Conservation (phyloP, 30 jellyfish, hydroid and myxozoan genomes). For the Nemopilema nomurai region DNA sequence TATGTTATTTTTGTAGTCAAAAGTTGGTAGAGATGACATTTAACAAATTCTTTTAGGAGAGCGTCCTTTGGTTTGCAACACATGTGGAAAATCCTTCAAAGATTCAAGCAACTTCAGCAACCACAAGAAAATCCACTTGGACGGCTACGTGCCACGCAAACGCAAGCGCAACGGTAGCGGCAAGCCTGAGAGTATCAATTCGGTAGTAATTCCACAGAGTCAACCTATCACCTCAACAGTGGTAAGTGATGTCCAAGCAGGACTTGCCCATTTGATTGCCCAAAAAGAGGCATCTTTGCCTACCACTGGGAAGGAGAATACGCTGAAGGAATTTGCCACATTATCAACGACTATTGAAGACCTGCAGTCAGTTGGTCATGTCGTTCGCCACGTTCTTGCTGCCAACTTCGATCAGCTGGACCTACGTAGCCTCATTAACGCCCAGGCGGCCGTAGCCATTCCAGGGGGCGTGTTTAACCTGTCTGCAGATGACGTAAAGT, state of each 20-base stretch:
- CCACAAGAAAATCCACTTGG: conserved; percentile 53
- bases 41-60: conserved; percentile 9
- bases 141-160: conserved; percentile 55
- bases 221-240: conserved; percentile 2
- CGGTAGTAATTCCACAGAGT: conserved; percentile 19
- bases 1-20: background rate
- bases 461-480: conserved; percentile 32
- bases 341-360: conserved; percentile 45
- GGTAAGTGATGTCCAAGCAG: background rate
- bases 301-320: conserved; percentile 19
- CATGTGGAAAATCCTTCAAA: conserved; percentile 42
- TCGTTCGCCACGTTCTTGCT: conserved; percentile 43
- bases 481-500: conserved; percentile 48
- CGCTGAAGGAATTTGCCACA: conserved; percentile 58
- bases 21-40: background rate
- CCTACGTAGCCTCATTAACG: conserved; percentile 28
- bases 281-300: background rate
- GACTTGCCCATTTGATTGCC: background rate
- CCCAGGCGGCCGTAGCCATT: conserved; percentile 29
- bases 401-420: conserved; percentile 38
- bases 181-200: conserved; percentile 6
- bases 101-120: conserved; percentile 69
- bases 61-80: conserved; percentile 20
- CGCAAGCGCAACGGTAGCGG: conserved; percentile 32
- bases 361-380: conserved; percentile 47